Evolutionary conservation across 2,888 invertebrate species (phyloP).

Genomic region (Tetragonula carbonaria): DNA sequence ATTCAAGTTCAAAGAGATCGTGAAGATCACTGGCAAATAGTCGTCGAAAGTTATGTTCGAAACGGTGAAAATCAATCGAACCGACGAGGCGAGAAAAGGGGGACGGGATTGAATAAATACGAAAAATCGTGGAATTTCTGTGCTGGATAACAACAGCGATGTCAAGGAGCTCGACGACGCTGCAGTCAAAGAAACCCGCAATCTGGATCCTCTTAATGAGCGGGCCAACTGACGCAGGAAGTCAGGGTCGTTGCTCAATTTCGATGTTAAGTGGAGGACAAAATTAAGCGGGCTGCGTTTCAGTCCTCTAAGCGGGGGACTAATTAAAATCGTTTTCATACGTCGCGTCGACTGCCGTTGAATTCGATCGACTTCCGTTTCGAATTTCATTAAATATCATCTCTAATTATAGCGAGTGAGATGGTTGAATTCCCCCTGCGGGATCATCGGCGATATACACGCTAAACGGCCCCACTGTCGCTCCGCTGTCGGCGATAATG

Average conservation of each 20-base stretch:
- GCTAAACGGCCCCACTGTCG: neutral
- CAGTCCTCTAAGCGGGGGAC: constrained; percentile 9
- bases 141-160: neutral
- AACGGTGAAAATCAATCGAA: neutral
- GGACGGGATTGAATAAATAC: too few relatives aligned
- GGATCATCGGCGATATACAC: neutral
- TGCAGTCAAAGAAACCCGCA: constrained; percentile 33
- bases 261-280: constrained; percentile 49
- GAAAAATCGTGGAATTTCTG: neutral
- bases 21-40: neutral
- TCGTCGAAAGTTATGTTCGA: neutral
- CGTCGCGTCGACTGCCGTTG: constrained; percentile 11
- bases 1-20: too few relatives aligned
- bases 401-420: constrained; percentile 37
- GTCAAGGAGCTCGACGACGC: neutral
- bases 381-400: constrained; percentile 46
- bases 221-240: constrained; percentile 50
- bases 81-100: neutral
- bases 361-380: constrained; percentile 34
- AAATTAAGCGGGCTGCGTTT: constrained; percentile 45
- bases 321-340: constrained; percentile 56
- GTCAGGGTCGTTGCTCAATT: constrained; percentile 43
- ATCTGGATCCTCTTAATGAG: constrained; percentile 53
- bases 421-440: neutral
- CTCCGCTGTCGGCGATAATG: neutral